Evolutionary conservation across 1,140 invertebrate species (phyloP).

Genomic region (Drosophila lacteicornis): DNA sequence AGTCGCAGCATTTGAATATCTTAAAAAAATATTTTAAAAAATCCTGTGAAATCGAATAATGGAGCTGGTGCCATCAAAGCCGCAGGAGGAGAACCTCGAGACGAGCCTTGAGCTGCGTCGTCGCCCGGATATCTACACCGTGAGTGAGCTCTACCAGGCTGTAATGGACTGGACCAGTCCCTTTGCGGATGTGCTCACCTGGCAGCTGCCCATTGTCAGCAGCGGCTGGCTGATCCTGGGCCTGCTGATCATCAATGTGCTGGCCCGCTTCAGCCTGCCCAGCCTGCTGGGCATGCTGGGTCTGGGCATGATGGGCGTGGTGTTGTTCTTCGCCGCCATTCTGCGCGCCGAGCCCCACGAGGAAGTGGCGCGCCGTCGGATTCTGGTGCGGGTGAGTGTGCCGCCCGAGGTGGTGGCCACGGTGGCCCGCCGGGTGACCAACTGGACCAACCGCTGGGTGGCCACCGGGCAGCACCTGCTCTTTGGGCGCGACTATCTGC

Average conservation of each 20-base stretch:
- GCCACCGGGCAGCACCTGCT: conserved; percentile 14
- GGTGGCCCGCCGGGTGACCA: background rate
- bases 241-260: background rate
- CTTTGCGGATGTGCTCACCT: background rate
- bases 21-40: too few relatives aligned
- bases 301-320: background rate
- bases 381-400: background rate
- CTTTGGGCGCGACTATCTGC: background rate
- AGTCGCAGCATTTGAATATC: too few relatives aligned
- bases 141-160: background rate
- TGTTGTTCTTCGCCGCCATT: background rate
- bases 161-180: background rate
- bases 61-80: background rate
- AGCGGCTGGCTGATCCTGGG: conserved; percentile 2
- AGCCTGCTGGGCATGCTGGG: background rate
- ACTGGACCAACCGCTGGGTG: conserved; percentile 22
- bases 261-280: background rate
- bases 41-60: too few relatives aligned
- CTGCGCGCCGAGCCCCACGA: background rate
- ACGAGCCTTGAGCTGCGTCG: background rate
- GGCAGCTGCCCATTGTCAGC: background rate
- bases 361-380: background rate
- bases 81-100: background rate
- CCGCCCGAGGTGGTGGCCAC: background rate
- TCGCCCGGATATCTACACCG: background rate